These are phyloP conservation scores for Gymnoscopelus microlampas DNA, from an alignment of 2,797 vertebrate species.

Conservation along the genomic window DNA sequence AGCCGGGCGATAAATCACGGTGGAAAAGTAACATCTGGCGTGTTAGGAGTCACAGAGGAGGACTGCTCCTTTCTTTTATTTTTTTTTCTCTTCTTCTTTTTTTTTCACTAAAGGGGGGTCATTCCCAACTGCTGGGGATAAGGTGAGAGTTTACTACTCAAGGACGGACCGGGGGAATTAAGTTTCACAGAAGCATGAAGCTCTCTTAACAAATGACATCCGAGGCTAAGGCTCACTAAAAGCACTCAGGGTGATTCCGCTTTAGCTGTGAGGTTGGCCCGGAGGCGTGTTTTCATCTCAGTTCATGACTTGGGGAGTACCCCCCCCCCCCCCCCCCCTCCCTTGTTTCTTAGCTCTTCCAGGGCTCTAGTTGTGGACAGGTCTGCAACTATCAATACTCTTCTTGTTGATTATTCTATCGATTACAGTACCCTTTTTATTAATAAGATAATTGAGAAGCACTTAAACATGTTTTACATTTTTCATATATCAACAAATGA, in stretches of 20 bases:
- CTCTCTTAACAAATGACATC: constrained; percentile 74
- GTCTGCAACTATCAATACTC: no score
- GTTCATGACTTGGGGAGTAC: constrained; percentile 65
- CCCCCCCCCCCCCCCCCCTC: constrained; percentile 32
- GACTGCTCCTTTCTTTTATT: constrained; percentile 23
- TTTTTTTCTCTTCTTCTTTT: no score
- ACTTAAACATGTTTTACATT: no score
- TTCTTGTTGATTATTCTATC: no score
- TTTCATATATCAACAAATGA: no score
- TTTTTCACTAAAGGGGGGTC: constrained; percentile 43
- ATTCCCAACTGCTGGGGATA: constrained; percentile 59
- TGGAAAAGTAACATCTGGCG: constrained; percentile 76
- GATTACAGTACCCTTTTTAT: no score
- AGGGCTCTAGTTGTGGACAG: constrained; percentile 15
- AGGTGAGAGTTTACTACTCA: constrained; percentile 76
- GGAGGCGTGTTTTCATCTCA: constrained; percentile 70
- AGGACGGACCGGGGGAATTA: constrained; percentile 76
- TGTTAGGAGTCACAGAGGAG: constrained; percentile 46
- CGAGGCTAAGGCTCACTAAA: constrained; percentile 69
- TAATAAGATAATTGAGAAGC: no score
- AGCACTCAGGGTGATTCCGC: constrained; percentile 70
- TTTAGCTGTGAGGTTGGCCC: constrained; percentile 70
- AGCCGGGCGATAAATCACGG: constrained; percentile 73
- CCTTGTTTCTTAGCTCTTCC: constrained; percentile 33
- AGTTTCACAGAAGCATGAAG: constrained; percentile 76